Evolutionary conservation across 2,113 vertebrate genomes (phyloP).

Genomic region (Ameiurus melas): DNA sequence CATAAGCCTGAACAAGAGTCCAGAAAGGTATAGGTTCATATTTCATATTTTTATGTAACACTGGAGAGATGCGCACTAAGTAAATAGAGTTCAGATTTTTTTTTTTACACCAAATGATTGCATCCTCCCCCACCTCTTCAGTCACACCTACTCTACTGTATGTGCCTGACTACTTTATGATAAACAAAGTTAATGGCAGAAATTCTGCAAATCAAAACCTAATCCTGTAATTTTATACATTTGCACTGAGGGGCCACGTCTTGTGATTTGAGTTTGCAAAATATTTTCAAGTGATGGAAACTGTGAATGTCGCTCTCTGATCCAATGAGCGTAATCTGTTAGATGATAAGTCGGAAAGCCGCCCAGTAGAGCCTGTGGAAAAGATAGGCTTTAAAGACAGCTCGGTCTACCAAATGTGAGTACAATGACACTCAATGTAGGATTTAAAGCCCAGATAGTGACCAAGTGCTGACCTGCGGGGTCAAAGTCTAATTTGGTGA

Average conservation of each 20-base stretch:
- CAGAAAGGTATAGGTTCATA: neutral
- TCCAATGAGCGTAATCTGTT: slow-evolving; percentile 4
- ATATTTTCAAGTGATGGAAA: slow-evolving; percentile 32
- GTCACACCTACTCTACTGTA: neutral
- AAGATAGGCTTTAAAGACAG: neutral
- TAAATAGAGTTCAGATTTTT: neutral
- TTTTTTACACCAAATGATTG: neutral
- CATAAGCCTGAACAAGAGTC: neutral
- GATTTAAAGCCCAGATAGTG: neutral
- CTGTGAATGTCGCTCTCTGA: slow-evolving; percentile 16
- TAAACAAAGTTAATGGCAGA: neutral
- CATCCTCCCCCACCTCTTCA: neutral
- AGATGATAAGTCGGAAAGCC: neutral
- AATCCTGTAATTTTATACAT: slow-evolving; percentile 19
- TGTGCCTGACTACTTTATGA: neutral
- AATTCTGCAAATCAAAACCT: neutral
- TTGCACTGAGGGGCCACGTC: neutral
- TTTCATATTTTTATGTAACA: neutral
- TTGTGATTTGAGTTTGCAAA: slow-evolving; percentile 12
- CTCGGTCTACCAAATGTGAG: neutral
- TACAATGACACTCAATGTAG: neutral
- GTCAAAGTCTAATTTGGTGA: slow-evolving; percentile 10
- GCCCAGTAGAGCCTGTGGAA: neutral
- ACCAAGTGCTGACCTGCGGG: neutral
- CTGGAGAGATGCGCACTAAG: neutral